Conservation (phyloP, 1,140 invertebrate genomes). For the Eriosoma lanigerum region DNA sequence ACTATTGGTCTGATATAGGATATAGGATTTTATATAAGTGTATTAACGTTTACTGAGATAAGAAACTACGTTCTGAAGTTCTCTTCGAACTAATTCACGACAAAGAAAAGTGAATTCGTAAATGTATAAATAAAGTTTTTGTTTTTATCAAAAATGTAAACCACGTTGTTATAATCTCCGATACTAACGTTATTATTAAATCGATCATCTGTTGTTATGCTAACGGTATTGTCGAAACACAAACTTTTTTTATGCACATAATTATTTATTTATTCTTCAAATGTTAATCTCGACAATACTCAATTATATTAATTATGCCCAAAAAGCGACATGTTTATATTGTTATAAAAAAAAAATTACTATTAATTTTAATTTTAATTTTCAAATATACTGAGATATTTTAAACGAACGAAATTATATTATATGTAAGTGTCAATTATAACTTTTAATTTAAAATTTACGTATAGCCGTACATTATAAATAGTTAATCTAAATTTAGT, state of each 20-base stretch:
- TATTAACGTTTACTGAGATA: conserved; percentile 16
- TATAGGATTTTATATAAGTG: conserved; percentile 28
- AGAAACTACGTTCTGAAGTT: not conserved
- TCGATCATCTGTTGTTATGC: not conserved
- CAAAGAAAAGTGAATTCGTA: conserved; percentile 15
- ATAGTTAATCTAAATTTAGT: conserved; percentile 3
- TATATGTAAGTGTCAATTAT: not conserved
- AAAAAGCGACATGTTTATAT: too few species aligned
- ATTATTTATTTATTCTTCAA: not conserved
- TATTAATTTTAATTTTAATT: too few species aligned
- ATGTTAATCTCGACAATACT: too few species aligned
- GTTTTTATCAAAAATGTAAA: conserved; percentile 15
- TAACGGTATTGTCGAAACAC: not conserved
- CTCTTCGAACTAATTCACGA: not conserved
- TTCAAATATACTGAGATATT: too few species aligned
- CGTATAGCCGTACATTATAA: not conserved
- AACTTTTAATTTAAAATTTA: not conserved
- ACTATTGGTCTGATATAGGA: conserved; percentile 14
- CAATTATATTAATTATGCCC: too few species aligned
- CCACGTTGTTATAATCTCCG: not conserved
- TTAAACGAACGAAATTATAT: too few species aligned
- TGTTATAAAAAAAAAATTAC: too few species aligned
- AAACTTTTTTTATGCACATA: not conserved
- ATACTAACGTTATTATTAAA: not conserved
- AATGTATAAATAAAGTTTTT: conserved; percentile 18